Percentiles rank a stretch among this genome's conserved stretches.
phyloP scores from a whole-genome alignment of 2,888 invertebrate species.

The Trichogramma dendrolimi region DNA sequence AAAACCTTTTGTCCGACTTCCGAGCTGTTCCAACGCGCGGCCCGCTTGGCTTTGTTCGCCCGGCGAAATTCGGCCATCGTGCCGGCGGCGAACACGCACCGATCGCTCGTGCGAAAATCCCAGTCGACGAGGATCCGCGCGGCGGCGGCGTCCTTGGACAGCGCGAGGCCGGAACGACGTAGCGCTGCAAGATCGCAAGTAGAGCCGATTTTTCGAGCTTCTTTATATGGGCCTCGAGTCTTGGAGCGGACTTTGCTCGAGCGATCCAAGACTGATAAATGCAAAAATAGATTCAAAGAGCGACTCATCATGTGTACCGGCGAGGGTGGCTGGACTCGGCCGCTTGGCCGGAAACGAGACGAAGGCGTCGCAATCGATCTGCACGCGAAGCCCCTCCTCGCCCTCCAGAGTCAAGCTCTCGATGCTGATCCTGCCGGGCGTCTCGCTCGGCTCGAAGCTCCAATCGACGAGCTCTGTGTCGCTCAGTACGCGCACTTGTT shows the following conservation, averaged over 20 bases:
- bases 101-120: conserved; percentile 64
- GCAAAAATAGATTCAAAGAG: background rate
- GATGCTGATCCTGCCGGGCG: conserved; percentile 4
- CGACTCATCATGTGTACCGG: conserved; percentile 33
- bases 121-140: conserved; percentile 63
- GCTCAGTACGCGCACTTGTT: conserved; percentile 39
- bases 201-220: conserved; percentile 9
- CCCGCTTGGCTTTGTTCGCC: conserved; percentile 55
- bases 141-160: conserved; percentile 47
- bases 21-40: conserved; percentile 58
- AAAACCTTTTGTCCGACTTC: conserved; percentile 63
- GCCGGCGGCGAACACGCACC: conserved; percentile 64
- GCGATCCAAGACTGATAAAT: no score
- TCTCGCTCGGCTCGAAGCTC: conserved; percentile 44
- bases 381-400: background rate
- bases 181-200: conserved; percentile 55
- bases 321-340: conserved; percentile 55
- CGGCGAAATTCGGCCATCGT: conserved; percentile 58
- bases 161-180: conserved; percentile 55
- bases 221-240: background rate
- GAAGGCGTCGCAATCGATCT: conserved; percentile 56
- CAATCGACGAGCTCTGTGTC: conserved; percentile 59
- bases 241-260: no score
- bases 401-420: conserved; percentile 4
- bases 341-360: conserved; percentile 59